Evolutionary conservation across 1,140 invertebrate genomes (phyloP).

Genomic region (Portunus trituberculatus): DNA sequence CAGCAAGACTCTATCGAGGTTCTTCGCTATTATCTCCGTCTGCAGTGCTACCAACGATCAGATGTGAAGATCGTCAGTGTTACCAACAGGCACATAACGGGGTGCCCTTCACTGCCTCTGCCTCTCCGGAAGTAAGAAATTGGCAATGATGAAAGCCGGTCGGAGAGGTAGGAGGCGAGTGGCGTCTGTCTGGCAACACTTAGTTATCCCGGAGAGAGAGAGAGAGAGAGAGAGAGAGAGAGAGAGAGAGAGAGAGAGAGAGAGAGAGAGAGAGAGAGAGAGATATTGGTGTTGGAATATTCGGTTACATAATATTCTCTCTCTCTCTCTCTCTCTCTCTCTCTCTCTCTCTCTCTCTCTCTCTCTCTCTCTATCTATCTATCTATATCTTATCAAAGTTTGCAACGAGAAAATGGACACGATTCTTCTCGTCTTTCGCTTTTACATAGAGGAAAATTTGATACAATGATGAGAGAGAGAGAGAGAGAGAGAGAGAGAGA

Average conservation of each 20-base stretch:
- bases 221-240: not conserved
- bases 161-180: not conserved
- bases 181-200: not conserved
- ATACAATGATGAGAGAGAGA: not conserved
- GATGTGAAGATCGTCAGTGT: not conserved
- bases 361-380: too few species aligned
- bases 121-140: slow-evolving; percentile 1
- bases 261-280: not conserved
- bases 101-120: not conserved
- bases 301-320: not conserved
- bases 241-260: not conserved
- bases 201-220: not conserved
- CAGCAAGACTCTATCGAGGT: not conserved
- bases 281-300: not conserved
- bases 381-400: too few species aligned
- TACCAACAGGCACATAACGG: not conserved
- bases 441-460: not conserved
- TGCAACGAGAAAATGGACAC: too few species aligned
- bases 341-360: too few species aligned
- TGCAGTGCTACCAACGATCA: not conserved
- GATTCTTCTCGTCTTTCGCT: too few species aligned
- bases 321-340: not conserved
- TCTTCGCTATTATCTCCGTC: not conserved
- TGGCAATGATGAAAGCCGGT: slow-evolving; percentile 10
- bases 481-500: not conserved